Conservation (phyloP, 1,140 invertebrate species). For the Euglossa dilemma region DNA sequence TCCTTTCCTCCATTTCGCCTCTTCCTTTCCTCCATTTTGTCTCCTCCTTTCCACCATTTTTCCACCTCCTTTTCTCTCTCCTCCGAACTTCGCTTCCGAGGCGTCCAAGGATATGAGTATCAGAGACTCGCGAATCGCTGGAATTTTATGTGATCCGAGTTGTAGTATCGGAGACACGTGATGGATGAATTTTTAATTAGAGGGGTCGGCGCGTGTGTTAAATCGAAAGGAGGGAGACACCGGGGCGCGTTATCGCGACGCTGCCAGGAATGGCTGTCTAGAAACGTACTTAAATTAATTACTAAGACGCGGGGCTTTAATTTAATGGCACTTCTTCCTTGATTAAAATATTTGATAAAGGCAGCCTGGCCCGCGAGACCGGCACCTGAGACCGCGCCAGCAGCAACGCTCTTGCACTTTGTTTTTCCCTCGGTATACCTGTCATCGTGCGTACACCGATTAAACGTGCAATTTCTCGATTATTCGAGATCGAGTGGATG, state of each 20-base stretch:
- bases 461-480: not conserved
- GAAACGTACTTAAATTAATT: slow-evolving; percentile 27
- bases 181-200: not conserved
- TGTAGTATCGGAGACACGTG: too few relatives aligned
- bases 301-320: not conserved
- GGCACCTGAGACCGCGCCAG: slow-evolving; percentile 18
- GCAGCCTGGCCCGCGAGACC: not conserved
- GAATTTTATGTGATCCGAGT: not conserved
- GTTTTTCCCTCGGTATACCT: not conserved
- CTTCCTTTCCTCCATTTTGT: not conserved
- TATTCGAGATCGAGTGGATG: not conserved
- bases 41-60: not conserved
- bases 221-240: not conserved
- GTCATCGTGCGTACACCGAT: not conserved
- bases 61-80: not conserved
- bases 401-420: not conserved
- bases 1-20: not conserved
- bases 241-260: not conserved
- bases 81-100: too few relatives aligned
- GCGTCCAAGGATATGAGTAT: not conserved
- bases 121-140: not conserved
- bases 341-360: slow-evolving; percentile 41
- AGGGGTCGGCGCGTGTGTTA: not conserved
- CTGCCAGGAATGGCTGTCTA: not conserved
- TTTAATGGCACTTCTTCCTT: slow-evolving; percentile 17